Base-by-base conservation (phyloP, 2,113 vertebrate genomes). In the Oenanthe oenanthe region DNA sequence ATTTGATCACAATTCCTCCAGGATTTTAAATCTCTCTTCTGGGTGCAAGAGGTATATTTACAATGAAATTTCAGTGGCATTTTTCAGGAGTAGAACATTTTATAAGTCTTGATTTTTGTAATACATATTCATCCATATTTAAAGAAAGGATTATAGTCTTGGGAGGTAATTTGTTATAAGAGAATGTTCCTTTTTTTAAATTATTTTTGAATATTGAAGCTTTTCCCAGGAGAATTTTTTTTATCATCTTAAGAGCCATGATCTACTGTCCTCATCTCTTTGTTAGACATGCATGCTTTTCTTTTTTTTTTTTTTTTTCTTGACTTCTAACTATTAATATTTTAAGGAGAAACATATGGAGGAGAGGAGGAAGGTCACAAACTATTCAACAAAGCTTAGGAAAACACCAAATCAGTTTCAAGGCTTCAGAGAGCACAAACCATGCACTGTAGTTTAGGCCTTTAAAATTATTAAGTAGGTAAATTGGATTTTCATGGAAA, bases 401-500 rank as follows among this genome's bases (percentile, higher is more conserved):
- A 89, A 92, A 88, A 79, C 70, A 90, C 66, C 76, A 94, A 82
- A 95, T 88, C 73, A 73, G 50, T 93, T 95, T 93, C 91, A 95
- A 80, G 81, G 74, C 72, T 96, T 57, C 36, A 80, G 66, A 95
- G 85, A 95, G 89, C 57, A 66, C n/a, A 70, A 92, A 80, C 70
- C 17, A 17, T 53, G 40, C 38, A 22, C 53, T 87, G 9, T 56
- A 89, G 77, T 94, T 95, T 81, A 94, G 91, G 80, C 61, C n/a
- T 88, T 94, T 84, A 95, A 95, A 97, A 95, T 94, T 91, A 92
- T 93, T 79, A 94, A 95, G 92, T 75, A 70, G 61, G 28, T 93
- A 97, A 96, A 96, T 95, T 91, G 93, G 95, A 93, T 97, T 97
- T 96, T 89, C 72, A 97, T 97, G 92, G 94, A 96, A 95, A 95